Base-by-base conservation (phyloP, 2,888 invertebrate species). In the Apotomis capreana region DNA sequence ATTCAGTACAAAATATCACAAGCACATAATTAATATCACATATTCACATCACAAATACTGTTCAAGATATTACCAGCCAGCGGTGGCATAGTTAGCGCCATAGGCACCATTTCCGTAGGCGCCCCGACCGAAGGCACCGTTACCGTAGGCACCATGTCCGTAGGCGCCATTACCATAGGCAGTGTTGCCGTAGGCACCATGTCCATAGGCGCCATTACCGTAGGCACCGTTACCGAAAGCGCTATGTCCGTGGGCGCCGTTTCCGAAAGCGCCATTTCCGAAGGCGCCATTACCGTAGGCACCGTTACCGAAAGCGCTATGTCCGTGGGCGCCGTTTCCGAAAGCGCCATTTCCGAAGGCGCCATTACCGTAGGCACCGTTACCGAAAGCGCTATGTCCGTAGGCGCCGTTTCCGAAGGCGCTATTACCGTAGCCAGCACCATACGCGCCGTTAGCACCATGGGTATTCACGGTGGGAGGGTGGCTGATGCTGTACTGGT, bases 391-490 rank as follows among this genome's bases (percentile, higher is more conserved):
- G 5, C 64, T 54, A 60, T 13, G 5, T 26, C 61, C 61, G 12
- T 61, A 46, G 10, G 61, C 61, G 12, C 26, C 12, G 36, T 37
- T 36, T 0, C 62, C 51, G 40, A 52, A 54, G 13, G 40, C 52
- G n/a, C 52, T 10, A 10, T 13, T 12, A 5, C 51, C 62, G 15
- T 64, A 64, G 2, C 54, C 63, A 37, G 52, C 52, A 5, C 61
- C 12, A 46, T 60, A 26, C 10, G 36, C 12, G 10, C 49, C 49
- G 36, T 57, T 36, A 3, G 58, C 58, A 5, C 54, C 54, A 44
- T 54, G 64, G 40, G 63, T 40, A 26, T 65, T 65, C 5, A 65
- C 44, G 55, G 65, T 65, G 55, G 65, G 65, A 57, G 65, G 65
- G 26, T 65, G 65, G 15, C 10, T 57, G 26, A 65, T 55, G 5